Evolutionary conservation across 2,888 invertebrate genomes (phyloP).

Genomic region (Lasioglossum marginatum): DNA sequence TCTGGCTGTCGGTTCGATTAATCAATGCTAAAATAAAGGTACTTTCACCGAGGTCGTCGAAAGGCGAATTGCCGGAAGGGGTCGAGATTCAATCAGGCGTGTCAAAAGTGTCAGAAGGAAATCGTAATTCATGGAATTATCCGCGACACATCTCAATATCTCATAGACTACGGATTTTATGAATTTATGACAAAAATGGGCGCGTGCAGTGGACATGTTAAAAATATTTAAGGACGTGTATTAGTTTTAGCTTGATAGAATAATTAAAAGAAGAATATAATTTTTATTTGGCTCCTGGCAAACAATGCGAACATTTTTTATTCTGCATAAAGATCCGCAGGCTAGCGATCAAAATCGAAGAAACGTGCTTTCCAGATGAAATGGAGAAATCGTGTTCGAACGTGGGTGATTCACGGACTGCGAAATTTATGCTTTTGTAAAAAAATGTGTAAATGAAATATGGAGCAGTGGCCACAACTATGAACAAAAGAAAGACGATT

Average conservation of each 20-base stretch:
- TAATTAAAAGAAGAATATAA: too few species aligned
- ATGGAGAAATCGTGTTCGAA: not conserved
- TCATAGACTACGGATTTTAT: too few species aligned
- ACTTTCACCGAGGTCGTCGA: slow-evolving; percentile 28
- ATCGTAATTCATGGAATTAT: not conserved
- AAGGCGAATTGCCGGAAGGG: not conserved
- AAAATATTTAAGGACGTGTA: too few species aligned
- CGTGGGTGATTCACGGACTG: not conserved
- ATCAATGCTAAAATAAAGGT: slow-evolving; percentile 14
- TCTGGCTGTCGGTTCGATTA: slow-evolving; percentile 12
- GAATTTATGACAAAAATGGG: too few species aligned
- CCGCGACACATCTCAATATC: not conserved
- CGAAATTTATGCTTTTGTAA: not conserved
- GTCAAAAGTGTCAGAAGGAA: slow-evolving; percentile 1
- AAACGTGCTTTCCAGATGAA: not conserved
- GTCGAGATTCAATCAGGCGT: not conserved
- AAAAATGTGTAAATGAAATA: not conserved
- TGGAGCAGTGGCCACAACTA: not conserved
- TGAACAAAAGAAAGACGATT: not conserved
- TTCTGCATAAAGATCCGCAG: too few species aligned
- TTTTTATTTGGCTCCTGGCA: too few species aligned
- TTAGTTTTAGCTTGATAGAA: too few species aligned
- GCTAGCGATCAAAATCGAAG: not conserved
- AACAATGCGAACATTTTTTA: too few species aligned
- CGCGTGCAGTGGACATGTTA: too few species aligned